Evolutionary conservation across 2,797 vertebrate genomes (phyloP), one percentile per base, ranked within the genome.

Genomic region (Hemibagrus guttatus): DNA sequence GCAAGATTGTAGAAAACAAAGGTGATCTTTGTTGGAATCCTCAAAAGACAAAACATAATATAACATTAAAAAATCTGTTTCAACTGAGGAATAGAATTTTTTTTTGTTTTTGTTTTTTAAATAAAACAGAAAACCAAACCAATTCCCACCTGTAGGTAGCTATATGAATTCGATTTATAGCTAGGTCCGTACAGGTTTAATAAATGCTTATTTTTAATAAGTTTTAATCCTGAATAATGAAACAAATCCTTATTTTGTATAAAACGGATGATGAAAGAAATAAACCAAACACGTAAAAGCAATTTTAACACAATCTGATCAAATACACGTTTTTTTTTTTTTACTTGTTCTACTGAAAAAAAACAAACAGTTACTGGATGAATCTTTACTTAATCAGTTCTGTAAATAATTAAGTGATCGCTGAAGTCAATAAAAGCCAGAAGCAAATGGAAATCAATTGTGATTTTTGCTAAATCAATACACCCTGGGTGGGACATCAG

Each of bases 391-490:
- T 61, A 39, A 39, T 59, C 39, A 49, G 17, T 3, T 81, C 6
- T 31, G 3, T 82, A 66, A 85, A 31, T 39, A 66, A 85, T 46
- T 81, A 19, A 59, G 39, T 58, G 63, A 68, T 58, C 0, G 1
- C 28, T 74, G 31, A 42, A 71, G 63, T 17, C 56, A 58, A 21
- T 68, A 79, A 69, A 71, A 35, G 52, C 6, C 26, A 39, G 12
- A 80, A 63, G 78, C 35, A 42, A 80, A 80, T 8, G 58, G 11
- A 42, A 76, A 76, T 83, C 49, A 71, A 71, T 83, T 56, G 64
- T 83, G 19, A 83, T 54, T 71, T 83, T 56, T 56, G 17, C 39
- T 71, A 71, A 82, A 46, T 82, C 81, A 52, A 7, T 68, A 31
- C 26, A 28, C 16, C 14, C 12, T 46, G 59, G 1, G 31, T 42